Percentiles rank a stretch among this genome's conserved stretches.
These are phyloP conservation scores for Candidula unifasciata DNA, from an alignment of 2,888 invertebrate species.

Conservation along the genomic window DNA sequence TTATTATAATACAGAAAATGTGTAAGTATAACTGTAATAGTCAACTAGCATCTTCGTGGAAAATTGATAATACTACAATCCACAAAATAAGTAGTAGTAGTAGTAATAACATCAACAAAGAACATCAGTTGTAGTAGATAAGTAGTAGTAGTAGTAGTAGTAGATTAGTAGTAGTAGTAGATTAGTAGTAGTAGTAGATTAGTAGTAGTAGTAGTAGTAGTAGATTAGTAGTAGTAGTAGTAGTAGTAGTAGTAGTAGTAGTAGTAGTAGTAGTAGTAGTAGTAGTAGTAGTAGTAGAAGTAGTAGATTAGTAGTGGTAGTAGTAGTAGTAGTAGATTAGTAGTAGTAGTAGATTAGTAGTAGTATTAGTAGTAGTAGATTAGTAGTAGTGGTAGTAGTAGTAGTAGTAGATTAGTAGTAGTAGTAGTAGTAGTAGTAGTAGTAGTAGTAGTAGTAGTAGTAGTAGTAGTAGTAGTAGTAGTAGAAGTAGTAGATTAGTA, in stretches of 20 bases:
- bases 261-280: conserved; percentile 20
- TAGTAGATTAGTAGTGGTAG: neutral
- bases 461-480: conserved; percentile 21
- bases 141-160: too few relatives aligned
- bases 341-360: conserved; percentile 16
- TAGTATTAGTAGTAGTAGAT: neutral
- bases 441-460: conserved; percentile 1
- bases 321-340: neutral
- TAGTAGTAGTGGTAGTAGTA: too few relatives aligned
- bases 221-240: neutral
- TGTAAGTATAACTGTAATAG: too few relatives aligned
- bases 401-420: neutral
- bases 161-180: too few relatives aligned
- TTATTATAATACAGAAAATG: too few relatives aligned
- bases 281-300: conserved; percentile 7
- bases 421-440: neutral
- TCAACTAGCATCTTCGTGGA: too few relatives aligned
- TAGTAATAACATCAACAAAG: too few relatives aligned
- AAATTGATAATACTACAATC: too few relatives aligned
- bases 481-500: neutral
- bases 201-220: too few relatives aligned
- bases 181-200: too few relatives aligned
- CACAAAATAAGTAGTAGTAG: too few relatives aligned
- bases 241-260: conserved; percentile 18
- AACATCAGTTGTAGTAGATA: too few relatives aligned